Conservation (phyloP, 1,140 invertebrate species). For the Caenorhabditis tropicalis region DNA sequence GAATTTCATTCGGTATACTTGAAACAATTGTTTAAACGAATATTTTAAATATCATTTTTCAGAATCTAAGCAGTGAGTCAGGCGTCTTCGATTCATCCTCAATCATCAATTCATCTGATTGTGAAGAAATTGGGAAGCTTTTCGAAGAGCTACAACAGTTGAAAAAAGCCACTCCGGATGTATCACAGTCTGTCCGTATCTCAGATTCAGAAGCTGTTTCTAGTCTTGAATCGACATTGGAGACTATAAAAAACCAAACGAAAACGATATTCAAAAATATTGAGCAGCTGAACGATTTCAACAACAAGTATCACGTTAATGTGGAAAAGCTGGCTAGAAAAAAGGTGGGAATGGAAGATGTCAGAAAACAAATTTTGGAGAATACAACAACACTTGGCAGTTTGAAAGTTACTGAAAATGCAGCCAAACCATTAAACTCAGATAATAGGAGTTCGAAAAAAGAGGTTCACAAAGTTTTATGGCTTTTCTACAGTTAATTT, state of each 20-base stretch:
- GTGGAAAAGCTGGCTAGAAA: not conserved
- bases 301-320: not conserved
- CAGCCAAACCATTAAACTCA: not conserved
- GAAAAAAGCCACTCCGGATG: not conserved
- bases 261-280: not conserved
- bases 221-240: not conserved
- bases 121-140: not conserved
- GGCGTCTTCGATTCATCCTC: not conserved
- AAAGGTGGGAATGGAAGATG: not conserved
- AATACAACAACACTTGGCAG: not conserved
- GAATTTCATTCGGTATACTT: not conserved
- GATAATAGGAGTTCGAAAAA: not conserved
- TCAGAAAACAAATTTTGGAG: not conserved
- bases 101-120: not conserved
- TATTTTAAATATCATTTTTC: not conserved
- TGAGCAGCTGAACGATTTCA: not conserved
- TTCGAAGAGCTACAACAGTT: not conserved
- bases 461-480: not conserved
- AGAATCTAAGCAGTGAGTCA: not conserved
- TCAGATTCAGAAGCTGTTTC: not conserved
- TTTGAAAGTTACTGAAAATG: not conserved
- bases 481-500: not conserved
- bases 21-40: not conserved
- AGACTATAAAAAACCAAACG: not conserved
- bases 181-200: not conserved